A percentile compares a stretch with the other conserved stretches of the same genome.
Evolutionary conservation across 2,888 invertebrate genomes (phyloP).

Genomic region (Hirudinaria manillensis): DNA sequence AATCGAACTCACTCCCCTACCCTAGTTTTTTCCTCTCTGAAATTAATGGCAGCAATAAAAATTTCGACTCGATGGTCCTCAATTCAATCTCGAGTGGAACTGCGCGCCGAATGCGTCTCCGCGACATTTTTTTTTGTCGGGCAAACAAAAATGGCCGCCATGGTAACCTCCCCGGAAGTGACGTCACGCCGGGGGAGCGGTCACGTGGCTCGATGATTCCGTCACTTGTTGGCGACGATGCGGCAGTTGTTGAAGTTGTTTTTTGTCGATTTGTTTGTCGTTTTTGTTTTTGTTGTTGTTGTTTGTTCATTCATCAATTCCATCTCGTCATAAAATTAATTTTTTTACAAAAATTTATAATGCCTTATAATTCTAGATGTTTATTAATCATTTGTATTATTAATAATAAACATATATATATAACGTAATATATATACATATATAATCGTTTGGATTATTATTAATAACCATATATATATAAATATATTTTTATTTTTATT

Average conservation of each 20-base stretch:
- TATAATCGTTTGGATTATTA: too few relatives aligned
- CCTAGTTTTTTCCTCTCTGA: slow-evolving; percentile 18
- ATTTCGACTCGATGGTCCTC: slow-evolving; percentile 28
- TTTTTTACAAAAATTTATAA: too few relatives aligned
- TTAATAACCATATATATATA: too few relatives aligned
- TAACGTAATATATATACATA: too few relatives aligned
- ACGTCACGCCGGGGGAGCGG: neutral
- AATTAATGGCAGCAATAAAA: slow-evolving; percentile 31
- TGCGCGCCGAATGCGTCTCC: slow-evolving; percentile 15
- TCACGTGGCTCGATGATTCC: neutral
- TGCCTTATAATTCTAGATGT: too few relatives aligned
- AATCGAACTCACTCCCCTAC: neutral
- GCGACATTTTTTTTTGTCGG: slow-evolving; percentile 21
- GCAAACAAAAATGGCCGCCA: slow-evolving; percentile 15
- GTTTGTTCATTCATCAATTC: too few relatives aligned
- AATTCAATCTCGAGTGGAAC: slow-evolving; percentile 26
- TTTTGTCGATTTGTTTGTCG: too few relatives aligned
- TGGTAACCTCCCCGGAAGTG: neutral
- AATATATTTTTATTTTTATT: too few relatives aligned
- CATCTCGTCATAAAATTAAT: too few relatives aligned
- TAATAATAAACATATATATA: too few relatives aligned
- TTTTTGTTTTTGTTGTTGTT: too few relatives aligned
- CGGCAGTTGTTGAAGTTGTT: neutral
- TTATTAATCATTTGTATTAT: too few relatives aligned
- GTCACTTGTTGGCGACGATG: neutral